A percentile compares a stretch with the other conserved stretches of the same genome.
Conservation (phyloP, 2,888 invertebrate species). For the Drosophila mimica region DNA sequence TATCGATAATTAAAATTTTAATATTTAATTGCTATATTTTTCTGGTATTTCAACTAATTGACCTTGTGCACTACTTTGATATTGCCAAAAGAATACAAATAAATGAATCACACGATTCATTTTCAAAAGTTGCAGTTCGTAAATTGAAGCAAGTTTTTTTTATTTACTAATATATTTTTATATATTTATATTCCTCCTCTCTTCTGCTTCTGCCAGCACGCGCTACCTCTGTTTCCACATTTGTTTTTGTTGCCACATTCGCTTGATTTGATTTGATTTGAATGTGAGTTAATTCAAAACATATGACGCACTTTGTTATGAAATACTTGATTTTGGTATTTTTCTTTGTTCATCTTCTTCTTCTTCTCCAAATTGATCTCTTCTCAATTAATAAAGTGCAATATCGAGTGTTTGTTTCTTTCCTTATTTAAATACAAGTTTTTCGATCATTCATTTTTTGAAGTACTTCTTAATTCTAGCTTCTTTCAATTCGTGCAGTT, state of each 20-base stretch:
- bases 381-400: constrained; percentile 14
- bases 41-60: constrained; percentile 76
- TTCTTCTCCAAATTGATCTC: background rate
- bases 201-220: background rate
- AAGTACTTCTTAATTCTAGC: constrained; percentile 4
- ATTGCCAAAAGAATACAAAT: constrained; percentile 30
- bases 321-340: constrained; percentile 22
- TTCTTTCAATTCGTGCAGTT: constrained; percentile 16
- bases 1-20: constrained; percentile 30
- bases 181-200: background rate
- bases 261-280: constrained; percentile 54
- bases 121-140: constrained; percentile 47
- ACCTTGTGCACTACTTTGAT: constrained; percentile 76
- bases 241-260: constrained; percentile 28
- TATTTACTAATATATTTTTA: background rate
- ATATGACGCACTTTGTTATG: constrained; percentile 60
- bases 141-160: constrained; percentile 13
- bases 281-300: constrained; percentile 57
- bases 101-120: constrained; percentile 60
- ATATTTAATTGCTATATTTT: constrained; percentile 63
- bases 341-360: background rate
- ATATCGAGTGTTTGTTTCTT: background rate
- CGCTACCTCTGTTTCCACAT: constrained; percentile 4
- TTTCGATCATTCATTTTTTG: background rate
- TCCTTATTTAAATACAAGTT: background rate